Evolutionary conservation across 2,797 vertebrate genomes (phyloP).

Genomic region (Rhinoraja longicauda): DNA sequence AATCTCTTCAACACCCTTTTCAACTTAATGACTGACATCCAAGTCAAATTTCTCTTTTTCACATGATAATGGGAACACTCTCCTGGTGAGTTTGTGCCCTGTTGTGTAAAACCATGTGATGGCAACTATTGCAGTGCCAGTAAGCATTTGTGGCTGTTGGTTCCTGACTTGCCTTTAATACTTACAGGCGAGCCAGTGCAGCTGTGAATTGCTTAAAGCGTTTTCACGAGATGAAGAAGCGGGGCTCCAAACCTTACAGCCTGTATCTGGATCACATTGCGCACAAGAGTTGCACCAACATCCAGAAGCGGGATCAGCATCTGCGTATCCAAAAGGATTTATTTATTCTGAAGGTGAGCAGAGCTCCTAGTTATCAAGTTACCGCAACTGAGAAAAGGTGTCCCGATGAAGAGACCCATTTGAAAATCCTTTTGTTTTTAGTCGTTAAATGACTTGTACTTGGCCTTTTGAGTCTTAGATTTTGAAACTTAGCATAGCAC

Average conservation of each 20-base stretch:
- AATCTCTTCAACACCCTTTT: no score
- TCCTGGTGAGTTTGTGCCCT: background rate
- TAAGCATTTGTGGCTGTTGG: background rate
- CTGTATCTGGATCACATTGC: conserved; percentile 95
- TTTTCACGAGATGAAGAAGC: conserved; percentile 97
- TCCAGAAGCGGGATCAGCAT: conserved; percentile 81
- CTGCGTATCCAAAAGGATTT: conserved; percentile 83
- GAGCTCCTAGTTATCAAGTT: background rate
- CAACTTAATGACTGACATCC: no score
- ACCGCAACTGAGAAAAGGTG: no score
- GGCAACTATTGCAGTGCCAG: background rate
- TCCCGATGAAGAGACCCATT: background rate
- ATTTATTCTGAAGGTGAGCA: conserved; percentile 85
- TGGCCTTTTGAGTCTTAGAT: background rate
- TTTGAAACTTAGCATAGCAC: background rate
- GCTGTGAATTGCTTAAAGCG: conserved; percentile 92
- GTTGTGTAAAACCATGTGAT: background rate
- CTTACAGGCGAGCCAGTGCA: conserved; percentile 80
- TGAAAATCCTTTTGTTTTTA: background rate
- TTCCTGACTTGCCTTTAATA: background rate
- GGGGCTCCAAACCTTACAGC: conserved; percentile 84
- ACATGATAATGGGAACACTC: background rate
- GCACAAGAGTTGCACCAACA: conserved; percentile 79
- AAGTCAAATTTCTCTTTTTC: background rate
- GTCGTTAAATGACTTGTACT: background rate